Evolutionary conservation across 2,888 invertebrate species (phyloP), one percentile per base, ranked within the genome.

Genomic region (Alentia gelatinosa): DNA sequence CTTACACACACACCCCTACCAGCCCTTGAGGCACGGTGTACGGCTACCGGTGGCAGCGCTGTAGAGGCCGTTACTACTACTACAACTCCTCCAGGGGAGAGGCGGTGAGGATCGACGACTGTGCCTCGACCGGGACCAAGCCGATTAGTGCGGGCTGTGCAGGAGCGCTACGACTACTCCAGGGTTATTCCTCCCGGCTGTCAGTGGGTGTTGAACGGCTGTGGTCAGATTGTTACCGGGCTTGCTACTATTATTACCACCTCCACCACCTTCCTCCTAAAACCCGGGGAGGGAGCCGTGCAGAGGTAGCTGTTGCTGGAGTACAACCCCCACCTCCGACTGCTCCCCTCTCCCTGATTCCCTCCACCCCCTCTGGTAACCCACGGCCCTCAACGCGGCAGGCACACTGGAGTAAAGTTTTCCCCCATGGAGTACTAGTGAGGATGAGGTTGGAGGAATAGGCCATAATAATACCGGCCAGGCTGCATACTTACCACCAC

Each of bases 221-320:
- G 68, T 30, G 68, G 68, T 68, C 68, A 68, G 33, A 68, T 68
- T 68, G 68, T 68, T 30, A 68, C 68, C 26, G 68, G 26, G 4
- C 68, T 30, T 30, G 68, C 68, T 68, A 30, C 68, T 68, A 68
- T 68, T 68, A 68, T 68, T 68, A 30, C 68, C 68, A 68, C 68
- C 26, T 26, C 68, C 26, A 68, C 30, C 68, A 68, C 56, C n/a
- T n/a, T n/a, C n/a, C n/a, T n/a, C n/a, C n/a, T n/a, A n/a, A n/a
- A n/a, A 56, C 56, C 56, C 19, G 56, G 23, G n/a, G 56, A 19
- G n/a, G 56, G 56, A 56, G 56, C 56, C 3, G n/a, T 3, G 23
- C 56, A n/a, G 56, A n/a, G n/a, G 56, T 56, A 56, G 56, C 23
- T 9, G 12, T n/a, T 56, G 56, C 56, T 56, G 56, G 56, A 19